Percentiles rank a stretch among this genome's conserved stretches.
These are phyloP conservation scores for Hirudo medicinalis DNA, from an alignment of 1,140 invertebrate species.

Conservation along the genomic window DNA sequence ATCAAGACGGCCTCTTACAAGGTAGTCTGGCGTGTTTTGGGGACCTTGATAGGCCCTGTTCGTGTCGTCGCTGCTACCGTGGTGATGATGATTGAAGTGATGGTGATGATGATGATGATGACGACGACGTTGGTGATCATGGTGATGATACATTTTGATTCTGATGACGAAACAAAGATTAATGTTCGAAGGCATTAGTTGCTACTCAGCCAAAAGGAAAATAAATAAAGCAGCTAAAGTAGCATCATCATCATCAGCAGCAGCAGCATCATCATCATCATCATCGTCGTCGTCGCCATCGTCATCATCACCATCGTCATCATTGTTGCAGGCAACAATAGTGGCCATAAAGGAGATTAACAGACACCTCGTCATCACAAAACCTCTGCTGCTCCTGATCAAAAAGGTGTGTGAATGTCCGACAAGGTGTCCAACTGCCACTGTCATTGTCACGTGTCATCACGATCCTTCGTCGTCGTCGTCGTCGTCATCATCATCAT, in stretches of 20 bases:
- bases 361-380: constrained; percentile 62
- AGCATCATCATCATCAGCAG: background rate
- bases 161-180: no score
- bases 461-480: background rate
- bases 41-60: no score
- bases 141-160: background rate
- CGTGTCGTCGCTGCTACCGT: no score
- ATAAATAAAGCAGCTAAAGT: background rate
- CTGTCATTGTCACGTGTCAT: no score
- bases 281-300: constrained; percentile 1
- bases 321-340: constrained; percentile 47
- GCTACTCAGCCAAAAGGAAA: background rate
- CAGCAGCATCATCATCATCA: constrained; percentile 3
- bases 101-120: no score
- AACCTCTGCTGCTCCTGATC: constrained; percentile 69
- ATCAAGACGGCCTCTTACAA: constrained; percentile 75
- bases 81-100: no score
- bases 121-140: no score
- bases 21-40: constrained; percentile 39
- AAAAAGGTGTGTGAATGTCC: constrained; percentile 58
- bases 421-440: no score
- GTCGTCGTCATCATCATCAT: background rate
- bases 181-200: background rate
- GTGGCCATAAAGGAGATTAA: constrained; percentile 75
- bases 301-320: background rate